phyloP scores from a whole-genome alignment of 2,797 vertebrate genomes.

The Rhabdophis nuchalis region DNA sequence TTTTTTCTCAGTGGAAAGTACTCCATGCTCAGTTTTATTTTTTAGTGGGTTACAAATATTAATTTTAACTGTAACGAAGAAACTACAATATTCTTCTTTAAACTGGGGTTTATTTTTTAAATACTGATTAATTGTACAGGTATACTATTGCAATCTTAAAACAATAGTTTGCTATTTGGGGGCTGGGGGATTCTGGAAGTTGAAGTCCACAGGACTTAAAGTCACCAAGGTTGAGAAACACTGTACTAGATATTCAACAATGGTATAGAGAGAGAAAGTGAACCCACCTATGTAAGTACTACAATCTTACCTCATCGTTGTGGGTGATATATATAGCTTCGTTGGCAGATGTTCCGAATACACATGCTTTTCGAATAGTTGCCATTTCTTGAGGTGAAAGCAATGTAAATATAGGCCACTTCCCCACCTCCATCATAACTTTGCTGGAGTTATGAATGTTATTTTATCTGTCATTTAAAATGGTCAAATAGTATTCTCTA shows the following conservation, averaged over 20 bases:
- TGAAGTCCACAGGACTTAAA: too few relatives aligned
- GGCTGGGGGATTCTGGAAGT: too few relatives aligned
- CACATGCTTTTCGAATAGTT: slow-evolving; percentile 83
- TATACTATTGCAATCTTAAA: neutral
- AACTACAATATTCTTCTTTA: neutral
- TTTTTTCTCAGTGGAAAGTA: neutral
- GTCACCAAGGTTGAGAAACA: too few relatives aligned
- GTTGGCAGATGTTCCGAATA: slow-evolving; percentile 90
- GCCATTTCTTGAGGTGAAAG: slow-evolving; percentile 82
- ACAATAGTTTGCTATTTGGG: neutral
- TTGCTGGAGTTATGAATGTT: slow-evolving; percentile 45
- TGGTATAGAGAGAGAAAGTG: neutral
- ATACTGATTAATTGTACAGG: neutral
- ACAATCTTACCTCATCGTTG: slow-evolving; percentile 83
- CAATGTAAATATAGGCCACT: slow-evolving; percentile 95
- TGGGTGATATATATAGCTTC: slow-evolving; percentile 89
- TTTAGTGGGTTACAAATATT: neutral
- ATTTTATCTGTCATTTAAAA: slow-evolving; percentile 46
- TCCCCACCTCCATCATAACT: slow-evolving; percentile 91
- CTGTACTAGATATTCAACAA: neutral
- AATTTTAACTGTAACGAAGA: neutral
- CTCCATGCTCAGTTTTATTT: neutral
- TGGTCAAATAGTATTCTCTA: neutral
- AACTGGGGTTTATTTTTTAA: neutral
- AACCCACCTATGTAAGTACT: neutral